These are phyloP conservation scores for Synergus gifuensis DNA, from an alignment of 2,888 invertebrate species.

Conservation along the genomic window DNA sequence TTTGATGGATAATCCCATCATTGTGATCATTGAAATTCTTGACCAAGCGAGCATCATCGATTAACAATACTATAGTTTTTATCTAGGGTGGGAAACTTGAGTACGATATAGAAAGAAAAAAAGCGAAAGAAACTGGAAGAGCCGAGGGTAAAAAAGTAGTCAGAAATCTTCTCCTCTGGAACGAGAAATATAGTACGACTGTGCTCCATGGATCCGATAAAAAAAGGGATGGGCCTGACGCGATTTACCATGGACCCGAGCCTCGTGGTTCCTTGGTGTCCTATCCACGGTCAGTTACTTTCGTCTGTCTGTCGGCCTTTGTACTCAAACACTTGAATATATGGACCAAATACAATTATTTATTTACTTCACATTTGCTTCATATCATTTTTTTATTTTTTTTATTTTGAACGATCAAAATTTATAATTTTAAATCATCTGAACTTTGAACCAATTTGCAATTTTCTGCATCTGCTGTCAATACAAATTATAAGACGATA, in stretches of 20 bases:
- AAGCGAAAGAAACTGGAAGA: slow-evolving; percentile 50
- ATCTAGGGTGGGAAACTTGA: slow-evolving; percentile 4
- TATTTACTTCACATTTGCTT: neutral
- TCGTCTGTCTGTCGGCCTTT: neutral
- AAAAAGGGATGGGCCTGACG: slow-evolving; percentile 67
- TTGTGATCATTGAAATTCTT: slow-evolving; percentile 15
- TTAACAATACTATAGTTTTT: slow-evolving; percentile 6
- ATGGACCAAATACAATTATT: neutral
- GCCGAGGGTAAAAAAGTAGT: slow-evolving; percentile 64
- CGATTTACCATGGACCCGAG: slow-evolving; percentile 71
- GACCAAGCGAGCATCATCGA: slow-evolving; percentile 18
- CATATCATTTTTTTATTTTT: neutral
- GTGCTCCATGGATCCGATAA: slow-evolving; percentile 56
- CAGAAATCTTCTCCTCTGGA: slow-evolving; percentile 63
- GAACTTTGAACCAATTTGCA: too few relatives aligned
- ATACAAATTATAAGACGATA: neutral
- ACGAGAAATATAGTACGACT: slow-evolving; percentile 66
- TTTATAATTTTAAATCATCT: too few relatives aligned
- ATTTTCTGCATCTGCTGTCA: neutral
- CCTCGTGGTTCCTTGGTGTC: slow-evolving; percentile 54
- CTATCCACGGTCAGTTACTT: slow-evolving; percentile 46
- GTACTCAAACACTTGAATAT: neutral
- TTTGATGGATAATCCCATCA: neutral
- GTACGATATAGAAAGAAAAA: slow-evolving; percentile 19
- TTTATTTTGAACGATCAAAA: neutral